Percentiles rank a stretch among this genome's conserved stretches.
These are phyloP conservation scores for Gisinianus flammeolus DNA, from an alignment of 2,888 invertebrate genomes.

Conservation along the genomic window DNA sequence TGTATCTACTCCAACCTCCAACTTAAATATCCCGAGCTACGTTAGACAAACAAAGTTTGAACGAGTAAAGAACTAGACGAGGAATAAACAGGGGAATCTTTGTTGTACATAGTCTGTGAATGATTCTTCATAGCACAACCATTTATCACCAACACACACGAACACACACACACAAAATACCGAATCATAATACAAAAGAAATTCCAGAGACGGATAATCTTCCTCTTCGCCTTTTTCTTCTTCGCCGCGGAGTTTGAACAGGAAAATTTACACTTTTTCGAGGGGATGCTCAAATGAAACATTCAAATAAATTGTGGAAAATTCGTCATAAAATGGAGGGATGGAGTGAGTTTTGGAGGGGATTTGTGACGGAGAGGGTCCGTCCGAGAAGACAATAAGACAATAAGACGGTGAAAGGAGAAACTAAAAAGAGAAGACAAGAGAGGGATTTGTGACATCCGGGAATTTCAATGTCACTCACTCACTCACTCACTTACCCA, in stretches of 20 bases:
- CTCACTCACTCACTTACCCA: not conserved
- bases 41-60: constrained; percentile 3
- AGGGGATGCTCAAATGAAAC: constrained; percentile 26
- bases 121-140: constrained; percentile 8
- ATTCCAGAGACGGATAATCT: constrained; percentile 7
- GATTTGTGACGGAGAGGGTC: not conserved
- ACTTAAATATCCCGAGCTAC: not conserved
- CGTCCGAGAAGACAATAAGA: constrained; percentile 1
- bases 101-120: not conserved
- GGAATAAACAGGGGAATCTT: not conserved
- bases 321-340: constrained; percentile 35
- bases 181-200: constrained; percentile 20
- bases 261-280: constrained; percentile 32
- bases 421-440: constrained; percentile 16
- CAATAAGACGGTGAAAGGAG: constrained; percentile 22
- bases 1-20: not conserved
- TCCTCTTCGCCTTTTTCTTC: not conserved
- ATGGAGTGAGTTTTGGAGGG: not conserved
- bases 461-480: constrained; percentile 35
- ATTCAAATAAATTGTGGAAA: constrained; percentile 37
- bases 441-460: constrained; percentile 35
- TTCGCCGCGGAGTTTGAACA: not conserved
- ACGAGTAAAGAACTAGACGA: not conserved
- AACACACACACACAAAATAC: not conserved
- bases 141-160: constrained; percentile 21